Evolutionary conservation across 1,140 invertebrate genomes (phyloP).

Genomic region (Brevipalpus yothersi): DNA sequence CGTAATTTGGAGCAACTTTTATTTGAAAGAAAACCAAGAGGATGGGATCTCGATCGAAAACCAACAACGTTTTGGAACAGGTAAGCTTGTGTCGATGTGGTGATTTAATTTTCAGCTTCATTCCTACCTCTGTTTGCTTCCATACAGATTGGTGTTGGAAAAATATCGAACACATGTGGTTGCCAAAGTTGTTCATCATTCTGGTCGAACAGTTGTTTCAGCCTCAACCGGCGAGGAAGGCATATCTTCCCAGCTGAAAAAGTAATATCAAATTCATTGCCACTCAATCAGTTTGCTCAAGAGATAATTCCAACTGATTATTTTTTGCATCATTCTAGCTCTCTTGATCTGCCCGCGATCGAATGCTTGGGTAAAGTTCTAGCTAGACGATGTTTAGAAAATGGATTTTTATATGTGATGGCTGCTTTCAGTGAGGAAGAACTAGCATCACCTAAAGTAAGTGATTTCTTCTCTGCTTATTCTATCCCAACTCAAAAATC

Average conservation of each 20-base stretch:
- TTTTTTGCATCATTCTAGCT: background rate
- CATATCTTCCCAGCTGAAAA: background rate
- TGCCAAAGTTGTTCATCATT: slow-evolving; percentile 6
- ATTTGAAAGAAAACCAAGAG: slow-evolving; percentile 6
- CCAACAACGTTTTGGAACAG: slow-evolving; percentile 4
- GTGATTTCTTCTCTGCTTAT: background rate
- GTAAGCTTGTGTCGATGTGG: background rate
- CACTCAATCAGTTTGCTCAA: background rate
- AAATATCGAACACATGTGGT: slow-evolving; percentile 1
- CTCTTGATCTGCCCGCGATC: background rate
- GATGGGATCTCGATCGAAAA: slow-evolving; percentile 6
- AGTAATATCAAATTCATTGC: background rate
- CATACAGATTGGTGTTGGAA: slow-evolving; percentile 8
- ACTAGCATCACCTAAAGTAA: background rate
- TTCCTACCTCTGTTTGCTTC: background rate
- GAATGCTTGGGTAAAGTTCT: slow-evolving; percentile 6
- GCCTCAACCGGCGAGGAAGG: slow-evolving; percentile 4
- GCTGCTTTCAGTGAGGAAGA: background rate
- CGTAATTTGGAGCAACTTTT: slow-evolving; percentile 10
- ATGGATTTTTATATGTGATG: slow-evolving; percentile 5
- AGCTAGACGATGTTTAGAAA: slow-evolving; percentile 6
- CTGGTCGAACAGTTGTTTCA: slow-evolving; percentile 1
- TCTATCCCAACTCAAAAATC: background rate
- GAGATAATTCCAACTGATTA: background rate
- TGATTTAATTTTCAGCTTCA: background rate